phyloP scores from a whole-genome alignment of 2,113 vertebrate genomes.

The Fregetta grallaria region DNA sequence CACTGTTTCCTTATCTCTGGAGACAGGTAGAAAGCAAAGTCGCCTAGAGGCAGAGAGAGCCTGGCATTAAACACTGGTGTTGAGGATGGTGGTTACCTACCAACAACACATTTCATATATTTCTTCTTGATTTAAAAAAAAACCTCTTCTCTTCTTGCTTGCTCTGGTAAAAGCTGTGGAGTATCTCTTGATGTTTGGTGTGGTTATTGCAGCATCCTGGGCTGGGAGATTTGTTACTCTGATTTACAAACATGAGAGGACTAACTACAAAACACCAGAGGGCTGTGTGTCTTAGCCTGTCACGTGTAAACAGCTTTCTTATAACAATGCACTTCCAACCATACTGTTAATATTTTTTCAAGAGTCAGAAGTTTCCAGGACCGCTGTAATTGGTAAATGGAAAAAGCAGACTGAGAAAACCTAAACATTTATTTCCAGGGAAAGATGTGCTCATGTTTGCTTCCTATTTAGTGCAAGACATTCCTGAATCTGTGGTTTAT shows the following conservation, averaged over 20 bases:
- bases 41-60: conserved; percentile 74
- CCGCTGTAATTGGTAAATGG: neutral
- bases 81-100: neutral
- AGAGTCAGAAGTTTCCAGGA: neutral
- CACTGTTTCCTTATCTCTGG: conserved; percentile 87
- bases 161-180: neutral
- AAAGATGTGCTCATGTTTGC: neutral
- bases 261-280: neutral
- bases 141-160: neutral
- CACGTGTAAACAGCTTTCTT: neutral
- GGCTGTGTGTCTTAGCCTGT: neutral
- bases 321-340: neutral
- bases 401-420: neutral
- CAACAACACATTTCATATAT: neutral
- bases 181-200: neutral
- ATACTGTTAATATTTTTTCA: neutral
- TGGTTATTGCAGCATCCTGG: neutral
- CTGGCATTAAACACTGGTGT: neutral
- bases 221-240: neutral
- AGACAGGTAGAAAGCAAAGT: conserved; percentile 86
- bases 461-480: neutral
- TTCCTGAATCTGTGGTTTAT: neutral
- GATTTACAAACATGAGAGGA: neutral
- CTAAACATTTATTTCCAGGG: conserved; percentile 2
- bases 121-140: neutral